phyloP scores from a whole-genome alignment of 2,113 vertebrate species.

The Ceuthmochares aereus region DNA sequence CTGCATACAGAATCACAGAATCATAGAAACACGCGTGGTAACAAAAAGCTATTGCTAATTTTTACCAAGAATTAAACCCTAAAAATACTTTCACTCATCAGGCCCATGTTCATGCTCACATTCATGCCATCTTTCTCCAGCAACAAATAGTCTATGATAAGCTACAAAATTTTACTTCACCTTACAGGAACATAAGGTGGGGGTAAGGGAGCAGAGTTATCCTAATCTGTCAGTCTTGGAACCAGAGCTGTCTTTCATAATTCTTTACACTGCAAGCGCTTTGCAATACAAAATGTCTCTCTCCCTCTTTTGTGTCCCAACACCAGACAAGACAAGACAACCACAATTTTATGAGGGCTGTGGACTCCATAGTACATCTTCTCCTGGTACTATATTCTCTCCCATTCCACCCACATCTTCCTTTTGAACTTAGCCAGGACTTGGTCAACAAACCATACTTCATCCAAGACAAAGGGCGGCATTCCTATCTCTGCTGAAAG shows the following conservation, averaged over 20 bases:
- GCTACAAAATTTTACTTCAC: background rate
- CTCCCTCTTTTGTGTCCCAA: background rate
- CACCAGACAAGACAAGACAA: background rate
- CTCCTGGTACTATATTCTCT: background rate
- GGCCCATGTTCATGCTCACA: background rate
- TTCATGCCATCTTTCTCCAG: background rate
- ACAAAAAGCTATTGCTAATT: background rate
- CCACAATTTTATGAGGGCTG: background rate
- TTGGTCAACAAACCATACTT: constrained; percentile 15
- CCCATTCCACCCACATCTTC: background rate
- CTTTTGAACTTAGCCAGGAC: constrained; percentile 25
- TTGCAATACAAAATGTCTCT: background rate
- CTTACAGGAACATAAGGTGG: background rate
- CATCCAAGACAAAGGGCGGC: background rate
- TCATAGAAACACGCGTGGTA: background rate
- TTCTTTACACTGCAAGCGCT: background rate
- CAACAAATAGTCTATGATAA: background rate
- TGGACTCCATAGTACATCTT: background rate
- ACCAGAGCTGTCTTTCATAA: background rate
- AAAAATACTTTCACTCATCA: background rate
- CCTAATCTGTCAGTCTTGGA: background rate
- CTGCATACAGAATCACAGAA: background rate
- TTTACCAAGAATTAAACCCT: background rate
- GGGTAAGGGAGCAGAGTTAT: background rate
- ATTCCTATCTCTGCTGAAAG: constrained; percentile 45